These are phyloP conservation scores for Chelon labrosus DNA, from an alignment of 2,797 vertebrate species.

Conservation along the genomic window DNA sequence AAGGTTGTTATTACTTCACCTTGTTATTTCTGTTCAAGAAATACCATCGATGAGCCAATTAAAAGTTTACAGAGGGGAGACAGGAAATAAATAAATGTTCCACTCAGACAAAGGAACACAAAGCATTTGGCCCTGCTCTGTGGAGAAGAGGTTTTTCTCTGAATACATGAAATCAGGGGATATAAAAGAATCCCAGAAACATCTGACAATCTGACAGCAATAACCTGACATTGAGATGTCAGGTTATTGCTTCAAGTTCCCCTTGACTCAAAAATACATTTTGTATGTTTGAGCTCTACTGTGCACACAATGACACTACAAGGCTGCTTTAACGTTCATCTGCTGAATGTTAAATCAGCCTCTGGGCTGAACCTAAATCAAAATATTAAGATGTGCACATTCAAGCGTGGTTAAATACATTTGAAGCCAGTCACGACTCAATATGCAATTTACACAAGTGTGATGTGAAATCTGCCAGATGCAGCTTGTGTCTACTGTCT, in stretches of 20 bases:
- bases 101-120: conserved; percentile 5
- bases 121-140: neutral
- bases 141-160: neutral
- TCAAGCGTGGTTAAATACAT: neutral
- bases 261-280: neutral
- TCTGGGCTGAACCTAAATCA: neutral
- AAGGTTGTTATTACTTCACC: conserved; percentile 59
- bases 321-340: neutral
- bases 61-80: conserved; percentile 30
- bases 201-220: neutral
- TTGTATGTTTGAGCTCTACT: neutral
- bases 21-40: conserved; percentile 46
- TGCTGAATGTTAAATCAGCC: neutral
- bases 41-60: conserved; percentile 43
- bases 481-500: neutral
- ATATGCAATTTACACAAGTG: neutral
- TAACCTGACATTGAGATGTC: neutral
- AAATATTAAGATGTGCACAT: neutral
- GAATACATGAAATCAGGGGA: conserved; percentile 9
- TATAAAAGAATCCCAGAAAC: conserved; percentile 4
- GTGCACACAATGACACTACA: neutral
- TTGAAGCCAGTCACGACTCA: neutral
- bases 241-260: neutral
- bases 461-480: neutral
- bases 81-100: conserved; percentile 16